phyloP scores from a whole-genome alignment of 2,888 invertebrate genomes.

The Acronicta leporina region DNA sequence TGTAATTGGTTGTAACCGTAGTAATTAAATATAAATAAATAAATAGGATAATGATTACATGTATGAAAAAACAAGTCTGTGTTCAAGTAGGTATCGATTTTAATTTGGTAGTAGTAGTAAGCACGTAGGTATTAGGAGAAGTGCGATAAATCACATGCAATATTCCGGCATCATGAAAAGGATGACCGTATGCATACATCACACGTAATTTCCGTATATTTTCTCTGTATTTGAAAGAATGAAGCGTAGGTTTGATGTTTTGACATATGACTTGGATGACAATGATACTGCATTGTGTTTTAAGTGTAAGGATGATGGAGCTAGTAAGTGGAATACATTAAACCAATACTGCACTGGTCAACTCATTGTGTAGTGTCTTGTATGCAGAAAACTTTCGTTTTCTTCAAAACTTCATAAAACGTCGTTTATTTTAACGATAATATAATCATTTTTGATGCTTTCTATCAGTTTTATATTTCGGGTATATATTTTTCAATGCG shows the following conservation, averaged over 20 bases:
- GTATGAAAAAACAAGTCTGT: too few relatives aligned
- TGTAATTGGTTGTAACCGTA: too few relatives aligned
- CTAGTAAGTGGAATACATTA: too few relatives aligned
- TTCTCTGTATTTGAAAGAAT: slow-evolving; percentile 17
- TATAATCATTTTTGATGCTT: slow-evolving; percentile 19
- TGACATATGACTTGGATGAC: slow-evolving; percentile 13
- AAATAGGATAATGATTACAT: too few relatives aligned
- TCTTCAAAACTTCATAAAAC: slow-evolving; percentile 9
- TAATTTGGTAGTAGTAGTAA: too few relatives aligned
- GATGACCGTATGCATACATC: slow-evolving; percentile 2
- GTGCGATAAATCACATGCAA: slow-evolving; percentile 5
- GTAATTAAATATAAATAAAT: too few relatives aligned
- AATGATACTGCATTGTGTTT: too few relatives aligned
- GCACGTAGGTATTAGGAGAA: background rate
- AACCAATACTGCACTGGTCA: too few relatives aligned
- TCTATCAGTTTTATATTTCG: slow-evolving; percentile 19
- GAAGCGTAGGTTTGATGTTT: background rate
- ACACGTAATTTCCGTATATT: background rate
- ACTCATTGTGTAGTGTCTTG: too few relatives aligned
- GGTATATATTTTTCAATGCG: slow-evolving; percentile 18
- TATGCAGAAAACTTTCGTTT: slow-evolving; percentile 15
- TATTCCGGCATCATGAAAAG: background rate
- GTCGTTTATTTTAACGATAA: slow-evolving; percentile 13
- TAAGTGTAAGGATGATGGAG: too few relatives aligned
- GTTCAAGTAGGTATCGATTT: too few relatives aligned